Percentiles rank a stretch among this genome's conserved stretches.
Evolutionary conservation across 2,888 invertebrate species (phyloP).

Genomic region (Apodemia zela): DNA sequence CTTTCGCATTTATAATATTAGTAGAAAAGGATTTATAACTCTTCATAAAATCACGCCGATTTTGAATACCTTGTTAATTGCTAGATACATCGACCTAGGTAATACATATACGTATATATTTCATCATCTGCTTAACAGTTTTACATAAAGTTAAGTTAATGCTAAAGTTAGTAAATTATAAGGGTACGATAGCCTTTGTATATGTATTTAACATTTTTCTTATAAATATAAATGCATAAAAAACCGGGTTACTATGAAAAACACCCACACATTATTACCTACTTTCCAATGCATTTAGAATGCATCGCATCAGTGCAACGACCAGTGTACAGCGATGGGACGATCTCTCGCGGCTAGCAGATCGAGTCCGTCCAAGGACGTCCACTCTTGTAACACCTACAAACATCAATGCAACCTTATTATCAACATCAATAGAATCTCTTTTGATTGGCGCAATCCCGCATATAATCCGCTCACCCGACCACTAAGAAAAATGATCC

Average conservation of each 20-base stretch:
- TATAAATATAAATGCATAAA: slow-evolving; percentile 7
- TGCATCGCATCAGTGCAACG: slow-evolving; percentile 77
- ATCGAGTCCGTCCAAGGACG: slow-evolving; percentile 80
- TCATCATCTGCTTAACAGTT: too few species aligned
- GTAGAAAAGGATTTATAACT: too few species aligned
- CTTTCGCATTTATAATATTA: too few species aligned
- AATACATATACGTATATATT: too few species aligned
- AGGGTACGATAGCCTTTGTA: too few species aligned
- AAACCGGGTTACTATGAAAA: slow-evolving; percentile 35
- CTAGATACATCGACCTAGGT: too few species aligned
- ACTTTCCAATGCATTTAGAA: slow-evolving; percentile 78
- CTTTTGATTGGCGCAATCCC: slow-evolving; percentile 38
- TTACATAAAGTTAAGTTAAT: too few species aligned
- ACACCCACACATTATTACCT: slow-evolving; percentile 62
- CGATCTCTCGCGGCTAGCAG: slow-evolving; percentile 77
- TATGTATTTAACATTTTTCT: not conserved
- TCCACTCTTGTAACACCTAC: slow-evolving; percentile 63
- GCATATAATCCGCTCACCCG: slow-evolving; percentile 62
- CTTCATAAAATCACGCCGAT: too few species aligned
- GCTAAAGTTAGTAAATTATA: too few species aligned
- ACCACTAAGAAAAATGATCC: slow-evolving; percentile 78
- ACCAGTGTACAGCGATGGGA: slow-evolving; percentile 69
- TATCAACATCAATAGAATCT: slow-evolving; percentile 36
- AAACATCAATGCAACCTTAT: slow-evolving; percentile 45
- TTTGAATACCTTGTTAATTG: too few species aligned